These are phyloP conservation scores for Lamellibrachia columna DNA, from an alignment of 2,888 invertebrate genomes.

Conservation along the genomic window DNA sequence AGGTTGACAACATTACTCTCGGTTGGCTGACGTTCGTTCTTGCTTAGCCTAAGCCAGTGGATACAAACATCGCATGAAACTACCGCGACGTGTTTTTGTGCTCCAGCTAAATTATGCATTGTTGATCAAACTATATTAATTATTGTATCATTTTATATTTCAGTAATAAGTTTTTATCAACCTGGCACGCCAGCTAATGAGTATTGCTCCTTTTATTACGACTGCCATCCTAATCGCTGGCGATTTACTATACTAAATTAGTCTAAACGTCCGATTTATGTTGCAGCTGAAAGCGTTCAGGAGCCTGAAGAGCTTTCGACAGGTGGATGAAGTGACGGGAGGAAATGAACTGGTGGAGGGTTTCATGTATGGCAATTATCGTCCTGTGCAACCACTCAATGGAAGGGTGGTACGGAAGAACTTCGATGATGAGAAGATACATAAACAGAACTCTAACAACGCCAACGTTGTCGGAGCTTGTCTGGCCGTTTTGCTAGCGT, in stretches of 20 bases:
- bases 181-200: too few species aligned
- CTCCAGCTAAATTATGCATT: too few species aligned
- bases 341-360: not conserved
- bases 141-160: too few species aligned
- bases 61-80: not conserved
- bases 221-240: not conserved
- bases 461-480: not conserved
- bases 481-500: not conserved
- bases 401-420: not conserved
- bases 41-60: not conserved
- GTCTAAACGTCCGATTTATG: not conserved
- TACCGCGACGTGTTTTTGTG: too few species aligned
- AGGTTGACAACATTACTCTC: not conserved
- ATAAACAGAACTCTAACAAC: not conserved
- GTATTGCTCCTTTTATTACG: not conserved
- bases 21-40: not conserved
- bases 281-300: not conserved
- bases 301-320: not conserved
- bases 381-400: not conserved
- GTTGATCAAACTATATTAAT: too few species aligned
- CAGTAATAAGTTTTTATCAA: too few species aligned
- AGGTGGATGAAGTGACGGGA: not conserved
- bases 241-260: not conserved
- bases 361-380: not conserved
- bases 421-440: not conserved